These are phyloP conservation scores for Allacma fusca DNA, from an alignment of 2,888 invertebrate genomes.

Conservation along the genomic window DNA sequence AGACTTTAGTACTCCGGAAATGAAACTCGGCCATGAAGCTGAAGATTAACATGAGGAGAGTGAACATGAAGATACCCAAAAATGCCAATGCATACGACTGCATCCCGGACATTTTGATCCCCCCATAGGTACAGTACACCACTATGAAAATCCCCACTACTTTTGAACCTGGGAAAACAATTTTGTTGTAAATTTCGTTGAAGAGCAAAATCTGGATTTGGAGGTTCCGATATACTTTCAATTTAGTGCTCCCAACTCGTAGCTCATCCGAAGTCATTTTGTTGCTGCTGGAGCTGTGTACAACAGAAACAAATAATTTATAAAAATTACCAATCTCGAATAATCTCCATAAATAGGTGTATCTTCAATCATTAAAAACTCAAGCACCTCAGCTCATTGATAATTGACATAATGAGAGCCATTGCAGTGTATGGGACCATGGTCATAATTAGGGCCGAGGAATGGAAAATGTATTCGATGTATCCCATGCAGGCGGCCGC, in stretches of 20 bases:
- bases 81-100: background rate
- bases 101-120: background rate
- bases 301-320: background rate
- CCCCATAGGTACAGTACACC: background rate
- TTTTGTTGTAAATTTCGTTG: background rate
- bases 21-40: conserved; percentile 9
- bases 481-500: background rate
- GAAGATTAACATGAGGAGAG: background rate
- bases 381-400: background rate
- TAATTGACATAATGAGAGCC: background rate
- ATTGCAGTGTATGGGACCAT: background rate
- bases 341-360: too few species aligned
- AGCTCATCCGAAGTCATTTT: background rate
- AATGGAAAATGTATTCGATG: conserved; percentile 13
- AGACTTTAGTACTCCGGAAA: background rate
- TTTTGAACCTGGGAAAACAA: background rate
- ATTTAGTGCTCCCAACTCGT: background rate
- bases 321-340: background rate
- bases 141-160: background rate
- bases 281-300: background rate
- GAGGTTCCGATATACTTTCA: background rate
- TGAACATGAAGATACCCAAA: background rate
- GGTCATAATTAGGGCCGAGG: background rate
- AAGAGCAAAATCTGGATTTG: background rate
- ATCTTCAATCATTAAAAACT: background rate